phyloP scores from a whole-genome alignment of 1,140 invertebrate genomes.

The Pectinophora gossypiella region DNA sequence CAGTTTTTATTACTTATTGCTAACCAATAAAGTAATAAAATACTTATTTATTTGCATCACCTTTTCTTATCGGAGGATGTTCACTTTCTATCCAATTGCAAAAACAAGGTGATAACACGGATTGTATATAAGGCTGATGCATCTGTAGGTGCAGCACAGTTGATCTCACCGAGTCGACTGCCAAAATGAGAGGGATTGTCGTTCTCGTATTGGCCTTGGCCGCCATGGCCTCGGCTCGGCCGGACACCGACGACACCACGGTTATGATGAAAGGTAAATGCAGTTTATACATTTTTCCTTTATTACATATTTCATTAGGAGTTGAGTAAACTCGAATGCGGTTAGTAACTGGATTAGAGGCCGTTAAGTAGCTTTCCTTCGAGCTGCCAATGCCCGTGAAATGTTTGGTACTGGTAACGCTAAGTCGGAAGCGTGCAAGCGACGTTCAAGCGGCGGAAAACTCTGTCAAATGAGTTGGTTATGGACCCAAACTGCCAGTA shows the following conservation, averaged over 20 bases:
- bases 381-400: no score
- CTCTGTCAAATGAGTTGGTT: no score
- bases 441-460: no score
- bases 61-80: not conserved
- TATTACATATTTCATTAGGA: not conserved
- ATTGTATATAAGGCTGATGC: constrained; percentile 12
- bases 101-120: not conserved
- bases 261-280: not conserved
- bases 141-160: not conserved
- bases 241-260: not conserved
- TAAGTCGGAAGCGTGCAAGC: no score
- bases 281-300: not conserved
- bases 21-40: no score
- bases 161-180: constrained; percentile 9
- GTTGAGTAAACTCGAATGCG: no score
- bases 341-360: no score
- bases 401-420: no score
- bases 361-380: no score
- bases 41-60: not conserved
- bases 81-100: not conserved
- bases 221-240: constrained; percentile 7
- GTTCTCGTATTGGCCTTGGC: constrained; percentile 7
- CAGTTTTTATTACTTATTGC: no score
- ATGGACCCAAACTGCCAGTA: no score
- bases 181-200: constrained; percentile 1